Conservation (phyloP, 1,140 invertebrate genomes). For the Euborellia annulipes region DNA sequence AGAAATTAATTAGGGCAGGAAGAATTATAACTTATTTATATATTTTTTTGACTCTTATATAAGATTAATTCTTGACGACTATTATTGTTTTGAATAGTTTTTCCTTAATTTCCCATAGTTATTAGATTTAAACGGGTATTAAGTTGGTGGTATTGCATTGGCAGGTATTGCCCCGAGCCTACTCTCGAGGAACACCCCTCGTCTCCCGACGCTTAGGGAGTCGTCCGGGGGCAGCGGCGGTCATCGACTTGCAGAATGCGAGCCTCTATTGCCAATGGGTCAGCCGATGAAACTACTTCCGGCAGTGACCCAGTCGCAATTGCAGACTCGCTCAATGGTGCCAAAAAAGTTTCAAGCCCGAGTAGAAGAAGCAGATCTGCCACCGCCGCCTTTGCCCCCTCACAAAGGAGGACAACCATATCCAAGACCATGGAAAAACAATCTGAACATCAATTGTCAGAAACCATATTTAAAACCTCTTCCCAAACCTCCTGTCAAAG, state of each 20-base stretch:
- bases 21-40: too few relatives aligned
- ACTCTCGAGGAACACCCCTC: constrained; percentile 21
- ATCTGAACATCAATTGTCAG: too few relatives aligned
- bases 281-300: constrained; percentile 1
- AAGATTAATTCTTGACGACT: too few relatives aligned
- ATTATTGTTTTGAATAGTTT: too few relatives aligned
- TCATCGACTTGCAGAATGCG: constrained; percentile 39
- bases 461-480: constrained; percentile 39
- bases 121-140: too few relatives aligned
- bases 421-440: constrained; percentile 26
- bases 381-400: constrained; percentile 35
- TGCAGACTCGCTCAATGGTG: too few relatives aligned
- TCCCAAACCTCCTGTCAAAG: constrained; percentile 34
- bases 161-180: constrained; percentile 22
- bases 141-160: too few relatives aligned
- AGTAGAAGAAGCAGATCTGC: constrained; percentile 22
- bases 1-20: too few relatives aligned
- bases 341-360: constrained; percentile 20
- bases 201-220: constrained; percentile 29
- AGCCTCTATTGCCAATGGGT: constrained; percentile 40
- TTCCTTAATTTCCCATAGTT: too few relatives aligned
- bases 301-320: constrained; percentile 3
- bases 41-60: too few relatives aligned
- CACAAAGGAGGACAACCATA: constrained; percentile 31
- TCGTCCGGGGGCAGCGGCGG: constrained; percentile 15